phyloP scores from a whole-genome alignment of 1,140 invertebrate genomes.

The Rhopalosiphum maidis region DNA sequence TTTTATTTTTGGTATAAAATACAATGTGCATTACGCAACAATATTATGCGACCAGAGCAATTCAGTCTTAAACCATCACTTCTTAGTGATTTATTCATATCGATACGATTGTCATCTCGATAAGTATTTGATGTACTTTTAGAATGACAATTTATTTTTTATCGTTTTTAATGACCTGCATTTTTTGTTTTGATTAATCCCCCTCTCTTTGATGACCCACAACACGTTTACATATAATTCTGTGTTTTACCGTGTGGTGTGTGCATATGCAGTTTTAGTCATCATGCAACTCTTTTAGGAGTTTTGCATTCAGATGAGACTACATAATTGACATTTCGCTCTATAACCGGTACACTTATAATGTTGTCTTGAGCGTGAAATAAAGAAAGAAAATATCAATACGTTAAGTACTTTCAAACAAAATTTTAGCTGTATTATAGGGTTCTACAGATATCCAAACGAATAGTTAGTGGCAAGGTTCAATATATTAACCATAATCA shows the following conservation, averaged over 20 bases:
- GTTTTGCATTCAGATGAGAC: neutral
- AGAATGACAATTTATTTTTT: slow-evolving; percentile 13
- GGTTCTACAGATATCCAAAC: neutral
- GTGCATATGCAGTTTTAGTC: neutral
- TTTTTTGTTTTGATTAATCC: neutral
- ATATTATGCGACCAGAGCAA: neutral
- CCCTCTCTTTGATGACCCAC: neutral
- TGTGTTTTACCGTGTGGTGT: neutral
- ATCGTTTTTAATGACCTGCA: slow-evolving; percentile 29
- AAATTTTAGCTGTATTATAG: neutral
- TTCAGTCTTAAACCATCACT: neutral
- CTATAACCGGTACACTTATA: neutral
- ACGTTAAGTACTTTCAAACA: neutral
- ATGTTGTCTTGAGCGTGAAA: neutral
- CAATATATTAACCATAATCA: neutral
- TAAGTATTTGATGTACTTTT: neutral
- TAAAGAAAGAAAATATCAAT: neutral
- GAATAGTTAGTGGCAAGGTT: neutral
- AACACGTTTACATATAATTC: neutral
- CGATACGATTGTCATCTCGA: neutral
- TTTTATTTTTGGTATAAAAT: neutral
- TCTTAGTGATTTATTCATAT: neutral
- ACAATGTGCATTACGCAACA: neutral
- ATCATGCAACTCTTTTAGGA: neutral
- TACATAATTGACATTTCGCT: slow-evolving; percentile 6